Percentiles rank a stretch among this genome's conserved stretches.
These are phyloP conservation scores for Cyphomyrus discorhynchus DNA, from an alignment of 2,113 vertebrate genomes.

Conservation along the genomic window DNA sequence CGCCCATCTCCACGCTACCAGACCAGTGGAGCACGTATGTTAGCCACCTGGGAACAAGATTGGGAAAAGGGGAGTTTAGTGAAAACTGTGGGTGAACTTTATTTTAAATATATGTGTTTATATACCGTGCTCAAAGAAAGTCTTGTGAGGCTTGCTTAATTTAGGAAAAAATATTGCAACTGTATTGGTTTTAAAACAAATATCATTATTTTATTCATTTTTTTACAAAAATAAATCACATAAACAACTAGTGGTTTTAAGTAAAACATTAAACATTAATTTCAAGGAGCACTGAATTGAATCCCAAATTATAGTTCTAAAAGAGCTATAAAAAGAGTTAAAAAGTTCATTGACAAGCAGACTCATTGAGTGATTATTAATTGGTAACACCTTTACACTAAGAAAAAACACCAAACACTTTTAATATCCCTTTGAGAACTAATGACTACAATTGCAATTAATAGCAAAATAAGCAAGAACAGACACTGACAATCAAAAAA, in stretches of 20 bases:
- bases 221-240: not conserved
- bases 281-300: not conserved
- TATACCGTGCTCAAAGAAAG: not conserved
- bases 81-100: not conserved
- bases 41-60: not conserved
- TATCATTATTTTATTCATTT: not conserved
- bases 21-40: conserved; percentile 83
- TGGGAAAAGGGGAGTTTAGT: not conserved
- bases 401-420: not conserved
- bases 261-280: not conserved
- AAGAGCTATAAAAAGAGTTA: not conserved
- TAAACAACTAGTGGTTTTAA: not conserved
- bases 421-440: not conserved
- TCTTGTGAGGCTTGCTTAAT: not conserved
- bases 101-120: not conserved
- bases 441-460: not conserved
- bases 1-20: conserved; percentile 75
- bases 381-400: not conserved
- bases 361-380: not conserved
- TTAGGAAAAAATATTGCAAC: not conserved
- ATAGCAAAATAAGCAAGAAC: not conserved
- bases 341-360: not conserved
- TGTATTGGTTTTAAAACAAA: not conserved
- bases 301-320: not conserved
- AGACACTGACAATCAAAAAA: not conserved